Conservation (phyloP, 2,113 vertebrate species). For the Aspidoscelis tigris region DNA sequence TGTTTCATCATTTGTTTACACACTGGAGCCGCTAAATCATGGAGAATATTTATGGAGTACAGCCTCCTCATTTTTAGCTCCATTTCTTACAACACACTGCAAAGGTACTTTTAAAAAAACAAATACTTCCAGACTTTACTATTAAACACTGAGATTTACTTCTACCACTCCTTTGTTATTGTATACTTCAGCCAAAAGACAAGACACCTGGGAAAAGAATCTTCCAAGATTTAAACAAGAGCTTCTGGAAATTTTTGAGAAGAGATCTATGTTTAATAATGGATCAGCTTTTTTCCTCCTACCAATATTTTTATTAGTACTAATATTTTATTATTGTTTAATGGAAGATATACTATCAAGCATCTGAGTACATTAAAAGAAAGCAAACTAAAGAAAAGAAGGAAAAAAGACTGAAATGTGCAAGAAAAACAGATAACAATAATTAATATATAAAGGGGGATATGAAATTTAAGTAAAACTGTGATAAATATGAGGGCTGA, state of each 20-base stretch:
- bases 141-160: constrained; percentile 9
- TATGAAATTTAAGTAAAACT: too few relatives aligned
- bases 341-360: too few relatives aligned
- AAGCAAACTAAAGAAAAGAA: too few relatives aligned
- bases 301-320: background rate
- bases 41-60: background rate
- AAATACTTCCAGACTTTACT: background rate
- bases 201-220: constrained; percentile 10
- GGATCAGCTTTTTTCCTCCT: background rate
- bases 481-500: too few relatives aligned
- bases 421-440: too few relatives aligned
- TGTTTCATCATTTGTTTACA: background rate
- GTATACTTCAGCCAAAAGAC: background rate
- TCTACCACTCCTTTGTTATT: constrained; percentile 13
- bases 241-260: background rate
- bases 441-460: too few relatives aligned
- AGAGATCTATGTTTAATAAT: background rate
- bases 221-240: constrained; percentile 33
- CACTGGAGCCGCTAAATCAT: background rate
- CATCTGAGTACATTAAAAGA: too few relatives aligned
- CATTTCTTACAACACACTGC: background rate
- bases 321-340: background rate
- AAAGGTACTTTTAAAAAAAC: background rate
- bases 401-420: too few relatives aligned
- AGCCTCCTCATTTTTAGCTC: background rate